Evolutionary conservation across 2,113 vertebrate species (phyloP).

Genomic region (Phalacrocorax aristotelis): DNA sequence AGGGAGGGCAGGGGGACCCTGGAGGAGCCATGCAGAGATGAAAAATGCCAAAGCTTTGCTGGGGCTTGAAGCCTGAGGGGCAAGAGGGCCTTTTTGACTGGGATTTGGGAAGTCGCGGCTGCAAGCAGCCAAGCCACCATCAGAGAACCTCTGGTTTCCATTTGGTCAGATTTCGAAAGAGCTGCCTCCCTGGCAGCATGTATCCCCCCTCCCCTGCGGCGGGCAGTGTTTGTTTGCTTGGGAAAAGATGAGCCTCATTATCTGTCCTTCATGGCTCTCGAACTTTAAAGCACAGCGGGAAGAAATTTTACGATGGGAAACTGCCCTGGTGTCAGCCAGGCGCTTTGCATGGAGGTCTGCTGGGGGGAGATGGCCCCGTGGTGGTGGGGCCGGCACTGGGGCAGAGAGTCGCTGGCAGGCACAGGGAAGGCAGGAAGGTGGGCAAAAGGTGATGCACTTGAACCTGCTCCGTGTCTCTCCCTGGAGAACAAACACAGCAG

Average conservation of each 20-base stretch:
- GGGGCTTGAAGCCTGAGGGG: neutral
- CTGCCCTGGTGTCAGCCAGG: constrained; percentile 23
- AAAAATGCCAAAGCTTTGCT: neutral
- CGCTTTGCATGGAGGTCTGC: neutral
- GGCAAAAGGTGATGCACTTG: neutral
- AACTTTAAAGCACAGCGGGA: constrained; percentile 41
- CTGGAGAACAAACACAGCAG: accelerated
- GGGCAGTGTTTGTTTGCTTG: constrained; percentile 28
- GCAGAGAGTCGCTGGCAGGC: neutral
- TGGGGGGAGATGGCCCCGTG: accelerated
- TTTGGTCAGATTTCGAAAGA: constrained; percentile 29
- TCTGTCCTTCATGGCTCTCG: neutral
- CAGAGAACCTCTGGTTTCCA: neutral
- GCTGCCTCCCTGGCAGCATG: neutral
- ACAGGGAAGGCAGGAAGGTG: neutral
- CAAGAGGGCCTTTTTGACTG: neutral
- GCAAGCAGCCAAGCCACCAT: neutral
- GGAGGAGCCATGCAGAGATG: neutral
- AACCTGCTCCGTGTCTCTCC: neutral
- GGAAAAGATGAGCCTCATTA: constrained; percentile 57
- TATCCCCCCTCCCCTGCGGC: neutral
- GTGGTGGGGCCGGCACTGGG: neutral
- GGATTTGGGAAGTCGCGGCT: neutral
- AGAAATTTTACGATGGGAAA: constrained; percentile 47
- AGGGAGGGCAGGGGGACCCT: neutral